Evolutionary conservation across 2,113 vertebrate species (phyloP), one percentile per base, ranked within the genome.

Genomic region (Anoplopoma fimbria): DNA sequence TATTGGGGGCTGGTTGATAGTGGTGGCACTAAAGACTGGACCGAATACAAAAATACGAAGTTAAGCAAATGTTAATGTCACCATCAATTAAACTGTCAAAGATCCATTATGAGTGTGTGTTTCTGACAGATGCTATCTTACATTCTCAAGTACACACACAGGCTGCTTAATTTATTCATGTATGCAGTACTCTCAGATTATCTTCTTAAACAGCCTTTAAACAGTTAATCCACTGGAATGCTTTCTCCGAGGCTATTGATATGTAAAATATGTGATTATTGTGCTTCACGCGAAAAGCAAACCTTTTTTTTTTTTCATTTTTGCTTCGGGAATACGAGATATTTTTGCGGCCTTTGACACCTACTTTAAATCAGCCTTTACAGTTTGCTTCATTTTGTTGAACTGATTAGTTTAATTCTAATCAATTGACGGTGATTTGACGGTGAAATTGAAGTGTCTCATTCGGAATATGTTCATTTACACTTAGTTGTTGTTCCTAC

Each of bases 211-310:
- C 38, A 81, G 80, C 57, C 62, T 58, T 87, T 80, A 70, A 87
- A 90, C 71, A 78, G 74, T 78, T 87, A 83, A 93, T 65, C 78
- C 90, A 83, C 75, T 74, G 21, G 57, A 85, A 57, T n/a, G 38
- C 77, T 53, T 85, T 84, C 75, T 74, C 57, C 13, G 2, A 68
- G 21, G 80, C 75, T 51, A 85, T 75, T 88, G 79, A 86, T 78
- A 86, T 92, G 82, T 69, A 87, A 91, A 90, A 62, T 3, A 60
- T 69, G 73, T 51, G 29, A 90, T 73, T 85, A 64, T 34, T 75
- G 29, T 17, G 27, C 51, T 31, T 49, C 76, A 75, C 64, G 27
- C 10, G 13, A 51, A 83, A 68, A 72, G 63, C 47, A 82, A 88
- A 84, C 72, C 38, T 9, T 70, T 81, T 21, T 67, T 81, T n/a